These are phyloP conservation scores for Sphenodon punctatus DNA, from an alignment of 2,797 vertebrate genomes.

Conservation along the genomic window DNA sequence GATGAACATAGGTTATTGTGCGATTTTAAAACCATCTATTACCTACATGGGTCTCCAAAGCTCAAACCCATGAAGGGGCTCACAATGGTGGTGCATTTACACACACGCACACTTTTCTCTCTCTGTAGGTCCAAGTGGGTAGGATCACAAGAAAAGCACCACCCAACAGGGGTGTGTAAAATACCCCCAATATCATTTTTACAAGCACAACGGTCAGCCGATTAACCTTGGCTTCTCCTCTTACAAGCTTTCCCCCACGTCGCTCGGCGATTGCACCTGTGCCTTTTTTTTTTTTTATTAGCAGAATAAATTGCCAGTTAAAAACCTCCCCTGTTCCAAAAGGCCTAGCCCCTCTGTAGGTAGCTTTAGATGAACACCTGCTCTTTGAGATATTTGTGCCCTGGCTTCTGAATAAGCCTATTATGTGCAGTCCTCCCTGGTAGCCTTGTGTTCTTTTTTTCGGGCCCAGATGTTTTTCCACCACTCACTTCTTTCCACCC, in stretches of 20 bases:
- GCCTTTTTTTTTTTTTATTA: constrained; percentile 24
- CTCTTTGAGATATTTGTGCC: neutral
- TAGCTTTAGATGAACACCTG: constrained; percentile 19
- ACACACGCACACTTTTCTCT: rapidly evolving
- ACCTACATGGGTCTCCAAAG: neutral
- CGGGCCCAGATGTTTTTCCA: neutral
- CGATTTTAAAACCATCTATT: neutral
- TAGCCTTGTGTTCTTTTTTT: neutral
- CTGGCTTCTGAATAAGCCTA: constrained; percentile 2
- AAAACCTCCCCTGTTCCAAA: constrained; percentile 14
- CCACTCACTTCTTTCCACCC: neutral
- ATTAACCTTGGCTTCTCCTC: neutral
- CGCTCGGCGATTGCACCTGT: constrained; percentile 39
- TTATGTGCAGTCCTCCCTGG: neutral
- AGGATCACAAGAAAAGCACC: constrained; percentile 12
- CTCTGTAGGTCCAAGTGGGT: neutral
- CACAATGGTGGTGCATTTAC: too few species aligned
- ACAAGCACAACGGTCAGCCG: neutral
- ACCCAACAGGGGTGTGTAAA: neutral
- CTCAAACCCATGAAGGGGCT: neutral
- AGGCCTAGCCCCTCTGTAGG: constrained; percentile 29
- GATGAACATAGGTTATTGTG: neutral
- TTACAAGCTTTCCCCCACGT: rapidly evolving
- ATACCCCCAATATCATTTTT: neutral
- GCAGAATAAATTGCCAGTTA: constrained; percentile 52